A percentile compares a stretch with the other conserved stretches of the same genome.
These are phyloP conservation scores for Axis porcinus DNA, from an alignment of 2,113 vertebrate species.

Conservation along the genomic window DNA sequence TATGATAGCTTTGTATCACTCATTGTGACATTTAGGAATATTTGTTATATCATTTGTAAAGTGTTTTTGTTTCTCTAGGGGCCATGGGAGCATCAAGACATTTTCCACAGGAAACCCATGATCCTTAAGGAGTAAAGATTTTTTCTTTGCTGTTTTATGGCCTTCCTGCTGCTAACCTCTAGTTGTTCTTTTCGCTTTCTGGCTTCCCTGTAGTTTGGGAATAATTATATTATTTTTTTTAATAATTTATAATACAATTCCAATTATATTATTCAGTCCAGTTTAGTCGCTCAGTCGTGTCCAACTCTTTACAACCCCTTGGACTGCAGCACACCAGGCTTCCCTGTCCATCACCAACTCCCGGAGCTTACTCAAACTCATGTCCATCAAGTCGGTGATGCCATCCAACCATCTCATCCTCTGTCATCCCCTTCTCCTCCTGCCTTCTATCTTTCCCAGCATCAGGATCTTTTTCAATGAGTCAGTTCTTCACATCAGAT, in stretches of 20 bases:
- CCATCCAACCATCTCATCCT: not conserved
- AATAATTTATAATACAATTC: not conserved
- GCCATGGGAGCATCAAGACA: not conserved
- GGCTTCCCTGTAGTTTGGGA: not conserved
- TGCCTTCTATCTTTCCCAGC: not conserved
- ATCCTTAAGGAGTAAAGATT: not conserved
- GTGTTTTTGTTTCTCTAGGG: constrained; percentile 15
- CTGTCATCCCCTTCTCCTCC: not conserved
- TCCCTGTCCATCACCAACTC: not conserved
- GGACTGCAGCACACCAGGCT: not conserved
- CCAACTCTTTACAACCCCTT: not conserved
- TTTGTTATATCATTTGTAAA: not conserved
- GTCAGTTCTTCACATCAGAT: not conserved
- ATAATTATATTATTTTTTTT: not conserved
- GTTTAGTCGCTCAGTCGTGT: not conserved
- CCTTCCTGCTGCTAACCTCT: not conserved
- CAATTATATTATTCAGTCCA: not conserved
- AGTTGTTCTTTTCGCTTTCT: not conserved
- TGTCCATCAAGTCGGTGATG: not conserved
- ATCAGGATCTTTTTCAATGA: not conserved
- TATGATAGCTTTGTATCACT: not conserved
- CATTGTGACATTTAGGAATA: not conserved
- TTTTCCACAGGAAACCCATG: not conserved
- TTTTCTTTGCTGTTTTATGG: not conserved
- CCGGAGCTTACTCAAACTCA: not conserved